Base-by-base conservation (phyloP, 2,888 invertebrate species). In the Volucella inanis region DNA sequence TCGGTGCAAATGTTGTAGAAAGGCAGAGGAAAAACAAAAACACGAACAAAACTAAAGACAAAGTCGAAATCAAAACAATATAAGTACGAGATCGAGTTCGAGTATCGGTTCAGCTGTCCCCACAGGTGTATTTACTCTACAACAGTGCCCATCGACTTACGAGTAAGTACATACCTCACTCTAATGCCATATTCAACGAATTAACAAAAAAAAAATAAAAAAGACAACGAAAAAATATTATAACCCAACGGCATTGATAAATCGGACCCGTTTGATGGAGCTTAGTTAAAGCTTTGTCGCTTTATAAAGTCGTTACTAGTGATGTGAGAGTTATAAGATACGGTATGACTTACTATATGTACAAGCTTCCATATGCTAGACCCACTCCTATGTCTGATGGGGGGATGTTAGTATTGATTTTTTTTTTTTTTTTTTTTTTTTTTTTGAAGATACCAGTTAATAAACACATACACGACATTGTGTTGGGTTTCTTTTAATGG, bases 161-260 rank as follows among this genome's bases (percentile, higher is more conserved):
- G 45, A 39, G 15, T 15, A 57, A 14, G 2, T 8, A n/a, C n/a
- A n/a, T n/a, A 14, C 15, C 12, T 9, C 8, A 8, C 49, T 14
- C 4, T 14, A 1, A 14, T 6, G 6, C 15, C 49, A 15, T 61
- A 71, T 14, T 11, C 38, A 43, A 55, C 22, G 22, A 57, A 47
- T 15, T 45, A 55, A 49, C 52, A 45, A 67, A 41, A 14, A 54
- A 43, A 55, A 31, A 68, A 59, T n/a, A 47, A 22, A 22, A 41
- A 39, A 39, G 49, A 67, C 68, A 77, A 77, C 68, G 80, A 75
- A 79, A 79, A 74, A 72, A 72, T 31, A 31, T 31, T 31, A 61
- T 62, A 79, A 55, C 79, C 79, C 57, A 80, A 76, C 70, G 70
- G 67, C 75, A 80, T 71, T 75, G 70, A 76, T 57, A 80, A 70